These are phyloP conservation scores for Bradynema listronoti DNA, from an alignment of 1,140 invertebrate genomes.

Conservation along the genomic window DNA sequence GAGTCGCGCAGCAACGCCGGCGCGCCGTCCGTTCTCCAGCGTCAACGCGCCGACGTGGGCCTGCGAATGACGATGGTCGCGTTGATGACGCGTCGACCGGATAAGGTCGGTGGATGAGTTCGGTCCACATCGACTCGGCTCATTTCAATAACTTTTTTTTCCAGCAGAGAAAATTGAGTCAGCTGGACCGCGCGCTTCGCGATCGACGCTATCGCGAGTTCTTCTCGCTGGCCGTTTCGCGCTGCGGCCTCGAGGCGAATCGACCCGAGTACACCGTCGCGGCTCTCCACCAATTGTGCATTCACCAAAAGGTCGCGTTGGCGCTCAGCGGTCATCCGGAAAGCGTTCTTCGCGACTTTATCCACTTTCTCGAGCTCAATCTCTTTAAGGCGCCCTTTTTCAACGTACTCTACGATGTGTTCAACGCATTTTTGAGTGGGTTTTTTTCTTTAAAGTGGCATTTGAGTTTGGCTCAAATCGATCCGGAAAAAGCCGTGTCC, in stretches of 20 bases:
- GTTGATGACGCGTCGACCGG: constrained; percentile 23
- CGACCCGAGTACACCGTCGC: constrained; percentile 36
- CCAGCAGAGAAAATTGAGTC: no score
- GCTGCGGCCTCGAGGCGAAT: neutral
- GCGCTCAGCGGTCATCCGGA: constrained; percentile 23
- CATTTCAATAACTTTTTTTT: no score
- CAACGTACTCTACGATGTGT: constrained; percentile 40
- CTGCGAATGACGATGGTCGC: constrained; percentile 17
- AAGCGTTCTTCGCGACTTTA: constrained; percentile 14
- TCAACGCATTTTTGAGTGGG: constrained; percentile 27
- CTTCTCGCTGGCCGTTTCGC: constrained; percentile 23
- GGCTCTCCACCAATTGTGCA: constrained; percentile 35
- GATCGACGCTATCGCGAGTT: constrained; percentile 23
- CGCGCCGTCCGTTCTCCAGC: no score
- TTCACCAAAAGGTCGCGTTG: constrained; percentile 17
- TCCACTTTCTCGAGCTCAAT: constrained; percentile 26
- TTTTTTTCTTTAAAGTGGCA: neutral
- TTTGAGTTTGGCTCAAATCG: neutral
- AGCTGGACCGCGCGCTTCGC: constrained; percentile 35
- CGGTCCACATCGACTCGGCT: no score
- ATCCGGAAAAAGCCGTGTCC: no score
- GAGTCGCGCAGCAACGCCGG: constrained; percentile 13
- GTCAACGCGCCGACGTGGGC: no score
- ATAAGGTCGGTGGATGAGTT: no score
- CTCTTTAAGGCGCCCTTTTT: constrained; percentile 33